Conservation (phyloP, 2,113 vertebrate species). For the Dipodomys ordii region DNA sequence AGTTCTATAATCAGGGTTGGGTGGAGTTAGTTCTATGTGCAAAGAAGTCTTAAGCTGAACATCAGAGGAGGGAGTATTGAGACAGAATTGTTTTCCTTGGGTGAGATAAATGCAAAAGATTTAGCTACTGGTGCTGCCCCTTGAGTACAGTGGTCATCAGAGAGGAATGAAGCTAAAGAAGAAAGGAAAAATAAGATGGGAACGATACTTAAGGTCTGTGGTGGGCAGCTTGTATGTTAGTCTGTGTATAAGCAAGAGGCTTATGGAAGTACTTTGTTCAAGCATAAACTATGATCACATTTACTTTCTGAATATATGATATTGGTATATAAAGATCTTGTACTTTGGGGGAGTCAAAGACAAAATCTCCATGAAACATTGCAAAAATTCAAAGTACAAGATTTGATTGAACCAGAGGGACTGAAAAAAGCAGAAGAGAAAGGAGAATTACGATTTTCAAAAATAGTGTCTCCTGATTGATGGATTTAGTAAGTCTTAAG, state of each 20-base stretch:
- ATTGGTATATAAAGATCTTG: background rate
- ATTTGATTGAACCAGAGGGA: background rate
- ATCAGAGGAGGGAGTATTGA: rapidly evolving
- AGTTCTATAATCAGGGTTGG: background rate
- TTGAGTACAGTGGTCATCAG: background rate
- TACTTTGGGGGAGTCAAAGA: background rate
- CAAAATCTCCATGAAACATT: background rate
- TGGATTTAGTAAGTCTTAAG: background rate
- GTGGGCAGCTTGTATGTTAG: background rate
- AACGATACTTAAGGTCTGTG: background rate
- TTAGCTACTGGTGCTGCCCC: background rate
- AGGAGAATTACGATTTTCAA: background rate
- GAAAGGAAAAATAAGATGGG: background rate
- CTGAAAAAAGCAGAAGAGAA: background rate
- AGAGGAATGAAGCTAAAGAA: background rate
- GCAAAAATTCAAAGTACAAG: background rate
- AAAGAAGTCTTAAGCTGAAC: background rate
- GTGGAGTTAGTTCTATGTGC: background rate
- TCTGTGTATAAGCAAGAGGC: background rate
- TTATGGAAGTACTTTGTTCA: background rate
- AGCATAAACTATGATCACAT: background rate
- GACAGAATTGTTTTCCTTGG: background rate
- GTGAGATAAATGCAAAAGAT: background rate
- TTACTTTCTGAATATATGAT: background rate
- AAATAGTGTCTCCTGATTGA: background rate